Evolutionary conservation across 2,113 vertebrate species (phyloP).

Genomic region (Phainopepla nitens): DNA sequence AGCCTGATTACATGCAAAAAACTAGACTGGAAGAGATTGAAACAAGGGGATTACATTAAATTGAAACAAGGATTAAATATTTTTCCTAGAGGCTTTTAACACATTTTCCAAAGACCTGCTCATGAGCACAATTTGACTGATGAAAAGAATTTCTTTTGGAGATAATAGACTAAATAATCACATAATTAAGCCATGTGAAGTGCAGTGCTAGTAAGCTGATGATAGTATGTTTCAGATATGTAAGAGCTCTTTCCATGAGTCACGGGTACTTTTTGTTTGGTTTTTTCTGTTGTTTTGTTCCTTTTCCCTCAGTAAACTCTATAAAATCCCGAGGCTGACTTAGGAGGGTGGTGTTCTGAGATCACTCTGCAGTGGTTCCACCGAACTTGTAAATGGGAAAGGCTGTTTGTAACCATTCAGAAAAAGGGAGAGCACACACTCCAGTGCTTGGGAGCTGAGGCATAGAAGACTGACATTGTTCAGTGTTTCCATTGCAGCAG

Average conservation of each 20-base stretch:
- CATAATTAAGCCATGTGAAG: conserved; percentile 5
- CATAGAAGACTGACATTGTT: background rate
- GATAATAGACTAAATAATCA: conserved; percentile 41
- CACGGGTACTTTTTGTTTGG: background rate
- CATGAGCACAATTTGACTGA: conserved; percentile 5
- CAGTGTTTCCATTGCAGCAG: background rate
- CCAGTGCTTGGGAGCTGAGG: background rate
- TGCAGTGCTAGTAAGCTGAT: background rate
- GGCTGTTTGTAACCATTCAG: background rate
- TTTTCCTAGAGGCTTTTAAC: conserved; percentile 43
- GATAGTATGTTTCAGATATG: background rate
- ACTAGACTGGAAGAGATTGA: conserved; percentile 17
- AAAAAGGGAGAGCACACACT: background rate
- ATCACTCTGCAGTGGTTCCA: background rate
- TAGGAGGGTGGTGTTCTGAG: background rate
- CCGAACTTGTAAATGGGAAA: background rate
- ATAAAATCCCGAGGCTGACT: background rate
- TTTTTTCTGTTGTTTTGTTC: background rate
- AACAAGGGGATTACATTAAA: conserved; percentile 33
- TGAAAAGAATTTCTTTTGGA: conserved; percentile 25
- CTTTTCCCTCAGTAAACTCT: background rate
- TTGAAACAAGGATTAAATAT: conserved; percentile 45
- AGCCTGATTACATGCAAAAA: conserved; percentile 23
- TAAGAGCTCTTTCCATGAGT: conserved; percentile 4
- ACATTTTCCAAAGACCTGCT: conserved; percentile 23